Base-by-base conservation (phyloP, 1,140 invertebrate genomes). In the Maniola jurtina region DNA sequence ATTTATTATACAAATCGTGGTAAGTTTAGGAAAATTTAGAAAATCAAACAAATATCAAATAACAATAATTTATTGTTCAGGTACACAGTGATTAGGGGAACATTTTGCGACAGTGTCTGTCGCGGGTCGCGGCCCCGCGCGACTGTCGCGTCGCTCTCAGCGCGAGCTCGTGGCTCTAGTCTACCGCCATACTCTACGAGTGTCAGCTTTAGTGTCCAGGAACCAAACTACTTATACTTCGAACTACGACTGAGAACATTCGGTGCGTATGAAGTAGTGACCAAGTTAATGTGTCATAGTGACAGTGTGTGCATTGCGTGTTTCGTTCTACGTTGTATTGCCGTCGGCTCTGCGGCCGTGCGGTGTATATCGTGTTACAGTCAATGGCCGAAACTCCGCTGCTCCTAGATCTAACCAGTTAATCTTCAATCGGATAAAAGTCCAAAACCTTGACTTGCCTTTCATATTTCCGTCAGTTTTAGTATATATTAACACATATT, bases 61-160 rank as follows among this genome's bases (percentile, higher is more conserved):
- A n/a, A 38, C 42, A 66, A 59, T 72, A 69, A 63, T 72, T 72
- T 72, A 72, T 72, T 72, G 16, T 35, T 65, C 70, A 72, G 70
- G 70, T 69, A 72, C 70, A 60, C 36, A 54, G 45, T 69, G 60
- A 10, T 65, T 58, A 34, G 9, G 11, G 2, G 9, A 36, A 50
- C 16, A 6, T 7, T 15, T 11, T 14, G 58, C 42, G 34, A 35
- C 38, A 14, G n/a, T 10, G 14, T 15, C 15, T n/a, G n/a, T 9
- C n/a, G n/a, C n/a, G n/a, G 38, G 36, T 59, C 34, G 13, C 13
- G 50, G 9, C 42, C 5, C 13, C 42, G 5, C 13, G 42, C 42
- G 42, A 5, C 42, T 1, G 42, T 45, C 38, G 38, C 38, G 38
- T 38, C 52, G 33, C 14, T 35, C 63, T 61, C 50, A 36, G 25